Percentiles rank a stretch among this genome's conserved stretches.
Conservation (phyloP, 2,888 invertebrate genomes). For the Latrodectus elegans region DNA sequence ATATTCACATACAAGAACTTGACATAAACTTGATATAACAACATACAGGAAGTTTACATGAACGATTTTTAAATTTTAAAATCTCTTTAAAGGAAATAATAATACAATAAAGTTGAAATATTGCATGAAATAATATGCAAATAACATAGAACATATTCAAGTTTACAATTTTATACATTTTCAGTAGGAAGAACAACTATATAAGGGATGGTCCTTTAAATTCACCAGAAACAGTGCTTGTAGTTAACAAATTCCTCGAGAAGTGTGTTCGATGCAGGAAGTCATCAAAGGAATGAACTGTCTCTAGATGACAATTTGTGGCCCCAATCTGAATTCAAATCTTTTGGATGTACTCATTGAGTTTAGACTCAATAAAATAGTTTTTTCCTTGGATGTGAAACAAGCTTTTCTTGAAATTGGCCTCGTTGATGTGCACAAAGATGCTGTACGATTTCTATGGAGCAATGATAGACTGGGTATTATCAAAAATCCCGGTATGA, state of each 20-base stretch:
- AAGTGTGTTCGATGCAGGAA: conserved; percentile 22
- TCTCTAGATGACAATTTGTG: conserved; percentile 24
- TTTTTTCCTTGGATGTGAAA: neutral
- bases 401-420: neutral
- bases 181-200: too few species aligned
- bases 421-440: neutral
- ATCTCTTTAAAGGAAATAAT: too few species aligned
- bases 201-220: too few species aligned
- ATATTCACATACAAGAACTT: too few species aligned
- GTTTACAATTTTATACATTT: too few species aligned
- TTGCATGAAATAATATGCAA: too few species aligned
- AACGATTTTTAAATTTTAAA: too few species aligned
- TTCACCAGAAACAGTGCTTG: too few species aligned
- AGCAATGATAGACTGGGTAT: neutral
- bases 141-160: too few species aligned
- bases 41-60: too few species aligned
- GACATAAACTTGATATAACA: too few species aligned
- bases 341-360: neutral
- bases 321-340: conserved; percentile 7
- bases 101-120: too few species aligned
- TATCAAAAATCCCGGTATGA: neutral
- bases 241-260: neutral
- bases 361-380: neutral
- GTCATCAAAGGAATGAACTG: conserved; percentile 6
- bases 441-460: neutral